Base-by-base conservation (phyloP, 2,113 vertebrate species). In the Coptodon bakossiorum region DNA sequence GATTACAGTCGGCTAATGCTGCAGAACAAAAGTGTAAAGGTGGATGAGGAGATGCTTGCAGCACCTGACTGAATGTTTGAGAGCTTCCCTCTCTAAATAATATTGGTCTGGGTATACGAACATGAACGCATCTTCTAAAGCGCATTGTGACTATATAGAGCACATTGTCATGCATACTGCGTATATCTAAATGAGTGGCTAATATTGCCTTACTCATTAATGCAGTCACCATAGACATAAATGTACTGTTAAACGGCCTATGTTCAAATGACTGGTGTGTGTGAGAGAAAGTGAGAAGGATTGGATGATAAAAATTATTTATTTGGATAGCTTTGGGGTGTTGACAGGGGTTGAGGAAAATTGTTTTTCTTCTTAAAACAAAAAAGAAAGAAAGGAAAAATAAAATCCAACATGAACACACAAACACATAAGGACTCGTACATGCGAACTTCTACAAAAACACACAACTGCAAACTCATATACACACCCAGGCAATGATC, bases 1-100 rank as follows among this genome's bases (percentile, higher is more conserved):
- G 90, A 95, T 95, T 90, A 91, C 22, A 90, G 80, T 54, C 59
- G 82, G 73, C 87, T 73, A 80, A 90, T 87, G 53, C 92, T 88
- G 86, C 81, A 83, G 84, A 92, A 89, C 31, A 80, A 66, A 86
- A 87, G 86, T 81, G 82, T 88, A 89, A 89, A 89, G 52, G 87
- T 85, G 54, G 71, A 93, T 84, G 89, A 91, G 76, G 71, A 71
- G 83, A 34, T 13, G 34, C 63, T 68, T 38, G 11, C 63, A 5
- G 34, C 4, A 38, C 34, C 19, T 38, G 63, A 38, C 34, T 95
- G 90, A 95, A 93, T 91, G 92, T 94, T 94, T 95, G 90, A 95
- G 92, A 92, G 86, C 29, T 36, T 48, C 56, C 87, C 52, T 84
- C 61, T 85, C 86, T 87, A 90, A 92, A 93, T 79, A 90, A 59